Percentiles rank a stretch among this genome's conserved stretches.
Evolutionary conservation across 1,140 invertebrate genomes (phyloP).

Genomic region (Nomia melanderi): DNA sequence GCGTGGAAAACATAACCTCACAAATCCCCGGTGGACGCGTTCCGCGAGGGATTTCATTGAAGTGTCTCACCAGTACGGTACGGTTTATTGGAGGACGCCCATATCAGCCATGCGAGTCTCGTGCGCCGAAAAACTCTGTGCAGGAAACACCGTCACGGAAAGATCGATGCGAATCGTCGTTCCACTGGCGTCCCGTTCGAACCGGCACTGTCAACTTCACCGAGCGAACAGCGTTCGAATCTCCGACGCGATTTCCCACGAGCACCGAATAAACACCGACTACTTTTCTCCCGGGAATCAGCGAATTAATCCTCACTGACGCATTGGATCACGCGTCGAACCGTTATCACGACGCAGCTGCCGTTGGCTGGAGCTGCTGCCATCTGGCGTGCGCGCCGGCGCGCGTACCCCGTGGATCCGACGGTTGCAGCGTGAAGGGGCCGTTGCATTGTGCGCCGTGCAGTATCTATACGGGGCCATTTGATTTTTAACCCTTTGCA

Average conservation of each 20-base stretch:
- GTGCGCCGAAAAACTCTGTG: not conserved
- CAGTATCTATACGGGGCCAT: too few relatives aligned
- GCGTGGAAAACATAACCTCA: conserved; percentile 40
- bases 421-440: too few relatives aligned
- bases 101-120: not conserved
- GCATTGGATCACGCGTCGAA: not conserved
- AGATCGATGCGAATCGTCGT: not conserved
- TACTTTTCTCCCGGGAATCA: too few relatives aligned
- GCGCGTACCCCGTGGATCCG: not conserved
- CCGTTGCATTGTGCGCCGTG: too few relatives aligned
- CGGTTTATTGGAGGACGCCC: too few relatives aligned
- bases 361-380: too few relatives aligned
- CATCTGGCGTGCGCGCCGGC: conserved; percentile 4
- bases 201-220: too few relatives aligned
- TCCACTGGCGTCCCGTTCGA: too few relatives aligned
- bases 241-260: too few relatives aligned
- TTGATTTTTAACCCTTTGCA: too few relatives aligned
- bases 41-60: not conserved
- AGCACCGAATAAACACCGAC: not conserved
- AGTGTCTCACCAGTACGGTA: too few relatives aligned
- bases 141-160: not conserved
- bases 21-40: not conserved
- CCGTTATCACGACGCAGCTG: not conserved
- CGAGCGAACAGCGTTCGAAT: too few relatives aligned
- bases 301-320: not conserved